These are phyloP conservation scores for Dendrocincla tyrannina DNA, from an alignment of 2,797 vertebrate genomes.

Conservation along the genomic window DNA sequence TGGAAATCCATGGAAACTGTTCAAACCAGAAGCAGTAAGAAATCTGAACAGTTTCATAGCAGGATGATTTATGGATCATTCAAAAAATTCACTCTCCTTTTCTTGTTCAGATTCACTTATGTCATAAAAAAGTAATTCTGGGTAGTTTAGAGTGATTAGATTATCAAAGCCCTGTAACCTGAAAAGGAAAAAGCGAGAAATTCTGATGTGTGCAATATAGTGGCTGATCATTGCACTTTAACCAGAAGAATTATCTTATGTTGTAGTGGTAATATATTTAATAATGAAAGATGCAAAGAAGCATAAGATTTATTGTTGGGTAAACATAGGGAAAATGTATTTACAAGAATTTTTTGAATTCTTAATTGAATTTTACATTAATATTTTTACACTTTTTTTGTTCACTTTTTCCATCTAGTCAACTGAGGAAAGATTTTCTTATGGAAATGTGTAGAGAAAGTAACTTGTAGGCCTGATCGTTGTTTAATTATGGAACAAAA, in stretches of 20 bases:
- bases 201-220: not conserved
- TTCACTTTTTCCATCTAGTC: not conserved
- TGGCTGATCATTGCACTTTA: not conserved
- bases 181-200: not conserved
- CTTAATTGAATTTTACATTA: not conserved
- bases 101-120: not conserved
- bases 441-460: not conserved
- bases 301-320: not conserved
- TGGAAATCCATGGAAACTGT: not conserved
- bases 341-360: not conserved
- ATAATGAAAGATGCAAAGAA: not conserved
- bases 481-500: not conserved
- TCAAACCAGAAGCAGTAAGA: not conserved
- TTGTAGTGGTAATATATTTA: not conserved
- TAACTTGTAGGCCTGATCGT: not conserved
- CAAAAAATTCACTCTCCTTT: not conserved
- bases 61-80: not conserved
- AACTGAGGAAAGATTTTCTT: not conserved
- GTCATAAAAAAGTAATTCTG: not conserved
- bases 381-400: not conserved
- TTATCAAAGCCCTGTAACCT: not conserved
- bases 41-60: not conserved
- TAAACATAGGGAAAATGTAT: not conserved
- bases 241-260: not conserved
- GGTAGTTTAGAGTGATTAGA: not conserved